Percentiles rank a stretch among this genome's conserved stretches.
phyloP scores from a whole-genome alignment of 64 coral and sea anemone genomes.

The Stylophora pistillata region DNA sequence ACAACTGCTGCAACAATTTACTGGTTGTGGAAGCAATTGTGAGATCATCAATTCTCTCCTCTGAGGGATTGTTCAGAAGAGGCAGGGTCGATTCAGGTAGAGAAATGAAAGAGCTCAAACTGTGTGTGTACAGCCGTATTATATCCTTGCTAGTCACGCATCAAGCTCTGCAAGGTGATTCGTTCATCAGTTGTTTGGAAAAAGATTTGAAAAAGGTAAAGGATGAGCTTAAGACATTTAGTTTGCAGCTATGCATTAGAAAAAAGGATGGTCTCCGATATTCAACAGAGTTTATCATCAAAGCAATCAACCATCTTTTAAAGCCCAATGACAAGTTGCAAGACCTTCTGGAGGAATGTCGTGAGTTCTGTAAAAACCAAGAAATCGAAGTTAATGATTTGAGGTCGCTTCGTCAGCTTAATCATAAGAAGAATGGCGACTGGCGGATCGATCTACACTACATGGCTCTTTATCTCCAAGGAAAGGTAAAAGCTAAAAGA shows the following conservation, averaged over 20 bases:
- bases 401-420: background rate
- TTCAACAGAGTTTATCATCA: background rate
- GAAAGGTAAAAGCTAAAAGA: background rate
- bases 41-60: background rate
- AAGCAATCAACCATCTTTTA: background rate
- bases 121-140: constrained; percentile 8
- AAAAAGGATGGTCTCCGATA: constrained; percentile 20
- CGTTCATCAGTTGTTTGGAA: background rate
- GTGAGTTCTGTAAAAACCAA: background rate
- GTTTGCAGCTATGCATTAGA: background rate
- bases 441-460: constrained; percentile 10
- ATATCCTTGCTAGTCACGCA: background rate
- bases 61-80: background rate
- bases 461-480: background rate
- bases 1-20: background rate
- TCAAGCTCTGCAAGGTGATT: background rate
- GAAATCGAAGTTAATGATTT: background rate
- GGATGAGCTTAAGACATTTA: background rate
- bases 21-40: background rate
- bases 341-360: background rate
- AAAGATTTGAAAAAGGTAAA: constrained; percentile 10
- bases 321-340: background rate
- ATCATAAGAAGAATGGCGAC: background rate
- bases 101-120: background rate
- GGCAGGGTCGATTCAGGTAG: background rate